These are phyloP conservation scores for Sebastes iracundus DNA, from an alignment of 2,797 vertebrate species.

Conservation along the genomic window DNA sequence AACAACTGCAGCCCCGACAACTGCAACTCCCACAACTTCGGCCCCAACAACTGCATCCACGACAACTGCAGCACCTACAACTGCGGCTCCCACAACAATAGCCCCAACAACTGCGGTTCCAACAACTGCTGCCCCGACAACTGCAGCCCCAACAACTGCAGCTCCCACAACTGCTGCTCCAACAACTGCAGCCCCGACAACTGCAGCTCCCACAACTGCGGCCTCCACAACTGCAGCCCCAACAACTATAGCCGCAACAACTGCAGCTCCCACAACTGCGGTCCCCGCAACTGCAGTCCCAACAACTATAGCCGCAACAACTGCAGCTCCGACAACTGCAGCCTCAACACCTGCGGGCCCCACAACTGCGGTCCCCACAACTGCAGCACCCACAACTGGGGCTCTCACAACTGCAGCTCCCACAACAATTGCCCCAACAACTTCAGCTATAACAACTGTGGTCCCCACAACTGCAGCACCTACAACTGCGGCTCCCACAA, in stretches of 20 bases:
- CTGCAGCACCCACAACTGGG: background rate
- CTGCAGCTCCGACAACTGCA: accelerated
- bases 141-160: accelerated
- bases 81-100: background rate
- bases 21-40: background rate
- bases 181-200: background rate
- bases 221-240: background rate
- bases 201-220: background rate
- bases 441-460: background rate
- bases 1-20: background rate
- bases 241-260: background rate
- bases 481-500: accelerated
- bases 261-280: background rate
- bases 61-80: background rate
- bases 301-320: background rate
- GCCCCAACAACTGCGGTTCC: accelerated
- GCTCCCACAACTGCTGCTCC: background rate
- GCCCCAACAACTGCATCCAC: accelerated
- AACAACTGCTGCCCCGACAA: background rate
- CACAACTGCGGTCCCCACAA: too few species aligned
- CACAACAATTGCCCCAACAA: background rate
- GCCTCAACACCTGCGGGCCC: accelerated
- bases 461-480: accelerated
- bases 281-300: too few species aligned
- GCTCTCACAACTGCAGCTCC: accelerated